Base-by-base conservation (phyloP, 2,888 invertebrate genomes). In the Mellilla xanthometata region DNA sequence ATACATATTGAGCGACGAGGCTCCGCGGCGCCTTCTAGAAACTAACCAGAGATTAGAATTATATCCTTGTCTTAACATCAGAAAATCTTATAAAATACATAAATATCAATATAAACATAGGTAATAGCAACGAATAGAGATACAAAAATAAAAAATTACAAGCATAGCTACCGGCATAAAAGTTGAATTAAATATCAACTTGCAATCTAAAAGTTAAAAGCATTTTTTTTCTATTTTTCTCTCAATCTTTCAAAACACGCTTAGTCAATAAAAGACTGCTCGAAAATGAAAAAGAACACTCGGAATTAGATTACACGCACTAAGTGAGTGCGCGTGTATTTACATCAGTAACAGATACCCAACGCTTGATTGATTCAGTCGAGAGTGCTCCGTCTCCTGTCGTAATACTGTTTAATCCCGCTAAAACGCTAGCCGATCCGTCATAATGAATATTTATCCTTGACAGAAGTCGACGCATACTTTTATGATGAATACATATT, bases 401-500 rank as follows among this genome's bases (percentile, higher is more conserved):
- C 76, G 78, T 86, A 84, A 85, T 77, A 79, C 70, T 77, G 79
- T 84, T 87, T 89, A 87, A 89, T 89, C 83, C 79, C 77, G 81
- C 88, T 89, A 86, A 89, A 89, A 88, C 86, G 85, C 70, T 72
- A 77, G 72, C 69, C 84, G 81, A 87, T 81, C 86, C 84, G 73
- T 72, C 79, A 81, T 89, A 87, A 88, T 89, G 88, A 89, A 88
- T 86, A 87, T 88, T 87, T 89, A 88, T 88, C 68, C 78, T 70
- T 78, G 65, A 78, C 85, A 81, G 81, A 83, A 82, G 76, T 78
- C 76, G 75, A 76, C 76, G 75, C 80, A 85, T 84, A 88, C 86
- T 87, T 88, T 88, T 87, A 87, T 83, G 85, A 85, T 83, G 85
- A 74, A 87, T 89, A 87, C 88, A 89, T 89, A 87, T 88, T 89